A percentile compares a stretch with the other conserved stretches of the same genome.
Conservation (phyloP, 1,140 invertebrate genomes). For the Orchesella cincta region DNA sequence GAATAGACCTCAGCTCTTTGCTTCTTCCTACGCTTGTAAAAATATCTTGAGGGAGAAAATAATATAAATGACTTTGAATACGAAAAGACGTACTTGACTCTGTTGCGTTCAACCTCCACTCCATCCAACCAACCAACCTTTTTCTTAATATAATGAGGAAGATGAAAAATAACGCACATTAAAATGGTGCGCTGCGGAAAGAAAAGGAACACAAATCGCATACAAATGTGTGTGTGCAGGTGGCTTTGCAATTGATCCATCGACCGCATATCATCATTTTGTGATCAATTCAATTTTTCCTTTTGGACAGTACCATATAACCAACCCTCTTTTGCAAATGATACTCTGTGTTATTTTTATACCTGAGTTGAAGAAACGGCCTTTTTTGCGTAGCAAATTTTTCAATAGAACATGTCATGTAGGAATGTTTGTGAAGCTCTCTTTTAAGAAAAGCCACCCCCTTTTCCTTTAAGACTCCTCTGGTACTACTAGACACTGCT, state of each 20-base stretch:
- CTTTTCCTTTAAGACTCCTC: neutral
- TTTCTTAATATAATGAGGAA: too few species aligned
- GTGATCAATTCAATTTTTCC: neutral
- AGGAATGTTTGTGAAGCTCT: neutral
- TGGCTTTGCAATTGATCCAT: neutral
- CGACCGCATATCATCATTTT: neutral
- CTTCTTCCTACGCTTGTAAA: slow-evolving; percentile 7
- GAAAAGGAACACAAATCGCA: neutral
- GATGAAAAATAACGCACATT: slow-evolving; percentile 4
- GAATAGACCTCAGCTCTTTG: neutral
- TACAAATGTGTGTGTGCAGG: neutral
- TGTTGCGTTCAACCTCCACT: neutral
- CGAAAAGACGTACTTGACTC: neutral
- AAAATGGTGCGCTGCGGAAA: too few species aligned
- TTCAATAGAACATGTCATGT: neutral
- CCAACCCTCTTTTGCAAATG: neutral
- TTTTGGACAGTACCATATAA: neutral
- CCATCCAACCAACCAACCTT: neutral
- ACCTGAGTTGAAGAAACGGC: too few species aligned
- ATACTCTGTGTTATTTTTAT: too few species aligned
- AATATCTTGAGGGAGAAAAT: neutral
- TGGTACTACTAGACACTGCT: neutral
- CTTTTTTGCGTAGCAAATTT: neutral
- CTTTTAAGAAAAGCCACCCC: neutral
- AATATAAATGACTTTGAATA: neutral